Evolutionary conservation across 2,888 invertebrate genomes (phyloP).

Genomic region (Mimas tiliae): DNA sequence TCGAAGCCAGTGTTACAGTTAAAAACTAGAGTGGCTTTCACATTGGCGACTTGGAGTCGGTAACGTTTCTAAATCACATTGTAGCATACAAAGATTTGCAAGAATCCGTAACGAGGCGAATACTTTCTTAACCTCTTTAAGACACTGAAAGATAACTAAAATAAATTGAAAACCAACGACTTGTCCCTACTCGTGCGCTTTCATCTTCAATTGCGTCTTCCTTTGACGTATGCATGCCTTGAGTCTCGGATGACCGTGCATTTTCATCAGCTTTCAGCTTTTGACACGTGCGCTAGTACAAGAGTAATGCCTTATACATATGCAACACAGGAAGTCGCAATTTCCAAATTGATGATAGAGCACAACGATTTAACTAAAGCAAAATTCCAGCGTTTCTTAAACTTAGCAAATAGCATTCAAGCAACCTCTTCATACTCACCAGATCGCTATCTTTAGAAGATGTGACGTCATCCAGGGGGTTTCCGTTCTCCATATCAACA

Average conservation of each 20-base stretch:
- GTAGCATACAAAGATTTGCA: neutral
- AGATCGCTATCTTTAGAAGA: conserved; percentile 72
- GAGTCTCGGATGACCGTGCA: neutral
- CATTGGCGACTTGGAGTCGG: conserved; percentile 7
- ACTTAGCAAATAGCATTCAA: conserved; percentile 3
- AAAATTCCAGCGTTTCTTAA: neutral
- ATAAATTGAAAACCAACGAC: neutral
- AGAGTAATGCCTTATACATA: neutral
- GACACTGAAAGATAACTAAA: no score
- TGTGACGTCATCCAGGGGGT: conserved; percentile 64
- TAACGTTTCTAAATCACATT: conserved; percentile 15
- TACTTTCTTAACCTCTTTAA: neutral
- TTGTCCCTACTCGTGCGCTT: neutral
- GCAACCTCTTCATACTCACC: conserved; percentile 63
- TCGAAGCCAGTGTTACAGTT: conserved; percentile 19
- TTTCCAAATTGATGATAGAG: neutral
- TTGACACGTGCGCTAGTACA: neutral
- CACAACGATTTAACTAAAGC: neutral
- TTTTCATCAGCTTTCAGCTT: neutral
- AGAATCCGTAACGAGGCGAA: neutral
- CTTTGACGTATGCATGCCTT: neutral
- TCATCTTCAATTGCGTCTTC: neutral
- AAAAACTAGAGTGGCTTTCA: conserved; percentile 18
- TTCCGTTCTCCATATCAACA: conserved; percentile 79
- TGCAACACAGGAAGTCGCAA: neutral